Evolutionary conservation across 1,140 invertebrate species (phyloP).

Genomic region (Brachionus angularis): DNA sequence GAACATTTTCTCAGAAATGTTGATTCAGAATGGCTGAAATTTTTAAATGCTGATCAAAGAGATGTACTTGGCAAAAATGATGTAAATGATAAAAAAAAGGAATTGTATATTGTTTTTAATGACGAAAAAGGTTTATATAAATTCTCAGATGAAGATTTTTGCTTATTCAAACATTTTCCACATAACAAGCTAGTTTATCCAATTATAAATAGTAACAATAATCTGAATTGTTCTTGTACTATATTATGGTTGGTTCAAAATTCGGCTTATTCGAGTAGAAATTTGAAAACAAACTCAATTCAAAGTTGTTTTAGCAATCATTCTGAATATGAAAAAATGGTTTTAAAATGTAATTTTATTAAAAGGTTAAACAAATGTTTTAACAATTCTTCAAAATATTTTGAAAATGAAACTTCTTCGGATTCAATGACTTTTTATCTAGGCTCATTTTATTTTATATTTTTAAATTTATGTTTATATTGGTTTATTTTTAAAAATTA

Average conservation of each 20-base stretch:
- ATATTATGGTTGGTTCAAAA: slow-evolving; percentile 26
- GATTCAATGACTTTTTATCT: too few species aligned
- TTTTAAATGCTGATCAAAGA: slow-evolving; percentile 1
- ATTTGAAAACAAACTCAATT: not conserved
- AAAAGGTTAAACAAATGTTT: not conserved
- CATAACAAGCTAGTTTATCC: slow-evolving; percentile 12
- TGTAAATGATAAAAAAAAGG: not conserved
- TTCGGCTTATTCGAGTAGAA: not conserved
- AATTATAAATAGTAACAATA: not conserved
- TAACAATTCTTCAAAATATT: not conserved
- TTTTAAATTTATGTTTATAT: too few species aligned
- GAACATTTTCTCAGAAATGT: not conserved
- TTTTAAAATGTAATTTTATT: slow-evolving; percentile 1
- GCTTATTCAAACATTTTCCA: slow-evolving; percentile 39
- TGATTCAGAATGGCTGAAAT: not conserved
- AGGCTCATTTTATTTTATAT: too few species aligned
- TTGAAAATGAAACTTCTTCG: not conserved
- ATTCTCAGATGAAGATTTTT: slow-evolving; percentile 28
- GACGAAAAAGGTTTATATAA: not conserved
- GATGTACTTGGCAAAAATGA: not conserved
- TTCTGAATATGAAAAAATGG: slow-evolving; percentile 3
- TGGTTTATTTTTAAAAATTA: too few species aligned
- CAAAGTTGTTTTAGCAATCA: slow-evolving; percentile 3
- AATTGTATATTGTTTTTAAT: not conserved
- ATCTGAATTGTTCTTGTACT: slow-evolving; percentile 24